Evolutionary conservation across 2,888 invertebrate genomes (phyloP).

Genomic region (Andrena flavipes): DNA sequence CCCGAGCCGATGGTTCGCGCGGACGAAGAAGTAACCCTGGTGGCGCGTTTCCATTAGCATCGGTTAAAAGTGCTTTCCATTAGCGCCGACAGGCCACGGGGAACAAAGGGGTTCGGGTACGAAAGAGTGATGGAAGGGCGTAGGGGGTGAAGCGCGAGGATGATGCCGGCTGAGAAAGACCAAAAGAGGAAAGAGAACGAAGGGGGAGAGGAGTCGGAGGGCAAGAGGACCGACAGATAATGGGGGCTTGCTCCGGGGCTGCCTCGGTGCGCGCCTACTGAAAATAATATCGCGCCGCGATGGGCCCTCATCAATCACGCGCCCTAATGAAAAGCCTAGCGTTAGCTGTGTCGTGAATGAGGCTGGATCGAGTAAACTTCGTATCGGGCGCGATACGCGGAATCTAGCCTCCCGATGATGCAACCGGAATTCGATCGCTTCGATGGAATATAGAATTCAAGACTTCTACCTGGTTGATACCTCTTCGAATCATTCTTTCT

Average conservation of each 20-base stretch:
- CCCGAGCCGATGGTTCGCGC: conserved; percentile 27
- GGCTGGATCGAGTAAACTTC: conserved; percentile 16
- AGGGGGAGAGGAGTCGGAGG: conserved; percentile 34
- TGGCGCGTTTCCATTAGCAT: conserved; percentile 79
- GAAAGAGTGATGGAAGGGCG: conserved; percentile 59
- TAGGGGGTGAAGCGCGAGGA: conserved; percentile 39
- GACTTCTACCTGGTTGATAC: not conserved
- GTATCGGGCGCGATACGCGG: conserved; percentile 28
- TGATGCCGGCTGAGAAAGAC: conserved; percentile 40
- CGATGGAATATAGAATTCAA: not conserved
- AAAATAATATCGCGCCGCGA: conserved; percentile 74
- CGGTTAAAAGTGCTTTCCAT: conserved; percentile 82
- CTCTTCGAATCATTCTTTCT: not conserved
- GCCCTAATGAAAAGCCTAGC: conserved; percentile 72
- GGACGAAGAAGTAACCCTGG: conserved; percentile 51
- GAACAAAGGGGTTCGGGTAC: conserved; percentile 76
- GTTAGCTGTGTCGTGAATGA: conserved; percentile 49
- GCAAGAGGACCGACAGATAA: conserved; percentile 71
- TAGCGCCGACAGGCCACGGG: conserved; percentile 75
- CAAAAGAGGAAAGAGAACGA: conserved; percentile 25
- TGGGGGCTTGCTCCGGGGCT: conserved; percentile 62
- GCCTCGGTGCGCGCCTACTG: conserved; percentile 66
- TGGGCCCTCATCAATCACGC: conserved; percentile 73
- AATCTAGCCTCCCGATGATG: conserved; percentile 1
- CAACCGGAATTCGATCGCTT: conserved; percentile 6